Base-by-base conservation (phyloP, 1,140 invertebrate species). In the Lamellibrachia luymesi region DNA sequence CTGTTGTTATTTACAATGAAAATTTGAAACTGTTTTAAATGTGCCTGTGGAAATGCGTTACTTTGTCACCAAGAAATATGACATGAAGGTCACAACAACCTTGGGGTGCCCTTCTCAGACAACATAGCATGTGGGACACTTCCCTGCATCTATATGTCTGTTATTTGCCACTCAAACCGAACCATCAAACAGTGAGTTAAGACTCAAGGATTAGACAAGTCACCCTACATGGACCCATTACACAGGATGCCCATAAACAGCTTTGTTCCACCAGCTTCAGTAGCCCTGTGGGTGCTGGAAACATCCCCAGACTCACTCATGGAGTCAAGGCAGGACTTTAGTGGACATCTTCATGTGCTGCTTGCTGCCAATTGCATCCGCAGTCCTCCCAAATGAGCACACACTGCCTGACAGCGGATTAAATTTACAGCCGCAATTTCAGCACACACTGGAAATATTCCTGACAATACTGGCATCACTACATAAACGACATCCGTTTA, bases 361-460 rank as follows among this genome's bases (percentile, higher is more conserved):
- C 64, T 80, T 22, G 64, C 64, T 22, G 64, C 64, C 64, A 80
- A 17, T 80, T 80, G 64, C 13, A 17, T 10, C 64, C 64, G 64
- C 13, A 6, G 6, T 80, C 64, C 64, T 80, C 64, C 64, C 13
- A 80, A 80, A 80, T 2, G 64, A 80, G 64, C 17, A 22, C 17
- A 10, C 13, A 80, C 64, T 22, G 64, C 64, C 64, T 80, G 64
- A 80, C 64, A 80, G 64, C 64, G 25, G 64, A 80, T 80, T 80
- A 80, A 80, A 80, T 80, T 80, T 80, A 80, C 64, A 80, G 64
- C 64, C 25, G 64, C 64, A 80, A 80, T 80, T 80, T 80, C 64
- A 2, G 64, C 64, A 80, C 13, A 22, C 64, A 22, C 64, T 80
- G 64, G 64, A 80, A 80, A 80, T 80, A 80, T 80, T 80, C 64